Percentiles rank a stretch among this genome's conserved stretches.
phyloP scores from a whole-genome alignment of 2,797 vertebrate species.

The Leuciscus waleckii region DNA sequence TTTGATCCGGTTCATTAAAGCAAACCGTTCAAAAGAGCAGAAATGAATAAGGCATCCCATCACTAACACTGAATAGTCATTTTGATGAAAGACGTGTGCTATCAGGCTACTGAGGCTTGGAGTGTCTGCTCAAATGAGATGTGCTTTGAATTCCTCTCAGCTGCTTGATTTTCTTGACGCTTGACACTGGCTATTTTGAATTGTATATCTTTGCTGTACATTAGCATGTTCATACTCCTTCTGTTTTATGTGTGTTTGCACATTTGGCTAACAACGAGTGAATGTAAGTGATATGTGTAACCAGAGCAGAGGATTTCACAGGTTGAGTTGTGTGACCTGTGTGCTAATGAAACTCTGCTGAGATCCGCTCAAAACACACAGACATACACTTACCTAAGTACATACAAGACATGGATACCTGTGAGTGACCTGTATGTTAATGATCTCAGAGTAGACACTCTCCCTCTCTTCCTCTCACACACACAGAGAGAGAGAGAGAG shows the following conservation, averaged over 20 bases:
- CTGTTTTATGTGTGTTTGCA: not conserved
- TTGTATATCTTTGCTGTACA: not conserved
- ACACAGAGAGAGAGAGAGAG: not conserved
- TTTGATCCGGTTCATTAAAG: not conserved
- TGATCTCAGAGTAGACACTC: conserved; percentile 26
- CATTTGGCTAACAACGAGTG: conserved; percentile 21
- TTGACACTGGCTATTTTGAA: not conserved
- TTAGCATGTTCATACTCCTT: not conserved
- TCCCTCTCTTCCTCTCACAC: not conserved
- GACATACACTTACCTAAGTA: conserved; percentile 30
- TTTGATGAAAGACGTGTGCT: not conserved
- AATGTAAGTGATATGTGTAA: conserved; percentile 43
- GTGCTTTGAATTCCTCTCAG: conserved; percentile 2
- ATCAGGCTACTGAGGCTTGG: conserved; percentile 1
- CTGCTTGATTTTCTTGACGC: not conserved
- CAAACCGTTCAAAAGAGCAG: not conserved
- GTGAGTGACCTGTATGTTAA: conserved; percentile 58
- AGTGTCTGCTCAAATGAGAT: not conserved
- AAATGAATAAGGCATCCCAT: not conserved
- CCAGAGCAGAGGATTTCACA: not conserved
- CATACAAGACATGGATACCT: conserved; percentile 44
- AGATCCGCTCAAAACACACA: conserved; percentile 16
- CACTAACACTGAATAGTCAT: not conserved
- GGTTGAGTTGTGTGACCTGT: conserved; percentile 35
- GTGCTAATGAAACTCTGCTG: conserved; percentile 41